A percentile compares a stretch with the other conserved stretches of the same genome.
Conservation (phyloP, 2,888 invertebrate genomes). For the Drepana falcataria region DNA sequence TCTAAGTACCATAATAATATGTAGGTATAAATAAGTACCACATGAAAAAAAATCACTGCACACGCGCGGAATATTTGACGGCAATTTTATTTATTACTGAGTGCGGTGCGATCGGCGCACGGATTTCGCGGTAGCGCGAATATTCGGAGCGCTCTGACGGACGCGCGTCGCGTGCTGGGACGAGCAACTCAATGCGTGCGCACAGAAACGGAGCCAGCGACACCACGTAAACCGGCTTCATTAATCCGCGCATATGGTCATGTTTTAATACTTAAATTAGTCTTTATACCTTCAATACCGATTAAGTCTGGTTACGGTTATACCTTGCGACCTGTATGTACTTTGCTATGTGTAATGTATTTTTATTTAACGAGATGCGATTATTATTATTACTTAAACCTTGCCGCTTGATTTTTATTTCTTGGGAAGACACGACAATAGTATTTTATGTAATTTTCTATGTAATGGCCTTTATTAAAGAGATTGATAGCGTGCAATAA, state of each 20-base stretch:
- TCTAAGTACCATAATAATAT: slow-evolving; percentile 3
- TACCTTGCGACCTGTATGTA: no score
- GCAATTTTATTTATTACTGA: slow-evolving; percentile 14
- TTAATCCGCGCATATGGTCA: slow-evolving; percentile 18
- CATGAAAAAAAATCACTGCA: slow-evolving; percentile 31
- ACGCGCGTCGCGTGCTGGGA: slow-evolving; percentile 67
- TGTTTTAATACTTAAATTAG: neutral
- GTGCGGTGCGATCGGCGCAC: slow-evolving; percentile 27
- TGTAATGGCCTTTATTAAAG: neutral
- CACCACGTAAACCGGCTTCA: slow-evolving; percentile 25
- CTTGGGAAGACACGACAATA: neutral
- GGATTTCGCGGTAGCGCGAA: slow-evolving; percentile 55
- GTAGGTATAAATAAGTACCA: neutral
- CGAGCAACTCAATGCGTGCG: slow-evolving; percentile 56
- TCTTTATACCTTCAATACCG: neutral
- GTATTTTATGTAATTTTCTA: neutral
- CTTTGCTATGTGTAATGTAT: no score
- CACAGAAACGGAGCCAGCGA: slow-evolving; percentile 44
- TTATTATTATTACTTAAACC: no score
- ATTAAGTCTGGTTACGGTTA: neutral
- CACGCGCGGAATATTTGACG: slow-evolving; percentile 24
- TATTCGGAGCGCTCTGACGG: slow-evolving; percentile 49
- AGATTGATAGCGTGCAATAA: neutral
- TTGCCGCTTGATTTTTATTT: no score
- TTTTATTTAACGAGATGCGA: no score